Evolutionary conservation across 2,113 vertebrate genomes (phyloP), one percentile per base, ranked within the genome.

Genomic region (Corythoichthys haematopterus): DNA sequence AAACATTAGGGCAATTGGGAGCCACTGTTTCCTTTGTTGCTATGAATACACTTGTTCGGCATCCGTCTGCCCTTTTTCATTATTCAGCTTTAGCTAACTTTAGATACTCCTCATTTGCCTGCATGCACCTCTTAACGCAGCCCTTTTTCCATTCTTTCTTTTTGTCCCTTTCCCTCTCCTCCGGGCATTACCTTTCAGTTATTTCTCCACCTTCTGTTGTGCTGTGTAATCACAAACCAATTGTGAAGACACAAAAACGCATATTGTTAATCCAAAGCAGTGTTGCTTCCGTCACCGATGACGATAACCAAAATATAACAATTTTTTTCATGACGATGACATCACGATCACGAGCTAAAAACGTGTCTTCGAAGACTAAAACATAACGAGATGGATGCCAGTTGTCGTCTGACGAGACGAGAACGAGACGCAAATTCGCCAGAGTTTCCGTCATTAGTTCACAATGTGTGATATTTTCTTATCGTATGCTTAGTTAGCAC

Each of bases 11-110:
- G 71, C 61, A 52, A 68, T 74, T 76, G 79, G 76, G 75, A 84
- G 80, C 73, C 79, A 64, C 74, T 81, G 65, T 69, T 76, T 66
- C 69, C 72, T 85, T 72, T 60, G 59, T 84, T 79, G 77, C 78
- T 82, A 77, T 76, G 85, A 79, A 83, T 81, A 66, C 14, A 59
- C 14, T 59, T 59, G 57, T 16, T 59, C 8, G 57, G 14, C 57
- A 59, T 79, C 77, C 78, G 71, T 72, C 76, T 59, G 77, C 69
- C 70, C 70, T 67, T 50, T 28, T 70, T 10, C 80, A 69, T 72
- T 66, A 51, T 14, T 64, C 59, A 58, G 33, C 8, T 48, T 53
- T 53, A n/a, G 64, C 70, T 51, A 33, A 45, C 71, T 52, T 68
- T 76, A 47, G 68, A 35, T 69, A 12, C 71, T 63, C 59, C 58